Conservation (phyloP, 2,113 vertebrate genomes). For the Cinclus mexicanus region DNA sequence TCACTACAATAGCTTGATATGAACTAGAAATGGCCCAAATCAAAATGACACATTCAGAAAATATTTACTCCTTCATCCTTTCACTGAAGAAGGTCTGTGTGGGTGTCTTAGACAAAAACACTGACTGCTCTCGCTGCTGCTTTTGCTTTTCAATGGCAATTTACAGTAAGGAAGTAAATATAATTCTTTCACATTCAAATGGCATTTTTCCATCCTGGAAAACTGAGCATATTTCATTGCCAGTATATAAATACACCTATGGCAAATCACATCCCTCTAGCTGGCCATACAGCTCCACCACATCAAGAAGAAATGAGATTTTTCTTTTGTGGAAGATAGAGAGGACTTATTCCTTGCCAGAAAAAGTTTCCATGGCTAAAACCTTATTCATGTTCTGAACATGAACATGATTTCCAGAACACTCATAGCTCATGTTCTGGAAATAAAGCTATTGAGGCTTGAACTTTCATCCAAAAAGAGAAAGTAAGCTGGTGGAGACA, state of each 20-base stretch:
- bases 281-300: not conserved
- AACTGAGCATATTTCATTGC: not conserved
- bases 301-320: not conserved
- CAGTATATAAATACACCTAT: not conserved
- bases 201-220: not conserved
- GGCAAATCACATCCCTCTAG: not conserved
- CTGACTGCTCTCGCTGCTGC: not conserved
- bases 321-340: not conserved
- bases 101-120: not conserved
- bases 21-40: not conserved
- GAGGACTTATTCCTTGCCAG: not conserved
- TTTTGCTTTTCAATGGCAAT: not conserved
- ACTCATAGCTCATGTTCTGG: rapidly evolving
- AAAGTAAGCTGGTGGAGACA: not conserved
- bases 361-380: not conserved
- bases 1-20: not conserved
- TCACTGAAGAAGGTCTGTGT: not conserved
- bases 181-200: not conserved
- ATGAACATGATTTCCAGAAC: no score
- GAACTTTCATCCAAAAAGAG: not conserved
- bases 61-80: not conserved
- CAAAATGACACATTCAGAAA: not conserved
- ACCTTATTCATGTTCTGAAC: not conserved
- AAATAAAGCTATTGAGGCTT: not conserved
- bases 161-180: not conserved